Conservation (phyloP, 64 coral and sea anemone species). For the Porites australiensis region DNA sequence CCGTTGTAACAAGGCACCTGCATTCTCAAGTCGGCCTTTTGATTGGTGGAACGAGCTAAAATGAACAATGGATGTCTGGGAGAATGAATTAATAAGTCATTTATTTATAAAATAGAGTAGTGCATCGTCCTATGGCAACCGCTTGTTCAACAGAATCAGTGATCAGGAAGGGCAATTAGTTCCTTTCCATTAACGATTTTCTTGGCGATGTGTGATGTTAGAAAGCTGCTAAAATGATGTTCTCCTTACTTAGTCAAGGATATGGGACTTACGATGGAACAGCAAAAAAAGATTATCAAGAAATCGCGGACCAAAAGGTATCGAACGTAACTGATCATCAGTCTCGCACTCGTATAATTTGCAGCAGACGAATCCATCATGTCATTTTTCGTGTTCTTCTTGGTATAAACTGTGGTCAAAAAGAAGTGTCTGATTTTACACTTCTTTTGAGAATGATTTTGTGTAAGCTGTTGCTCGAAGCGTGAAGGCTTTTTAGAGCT, state of each 20-base stretch:
- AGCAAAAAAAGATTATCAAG: conserved; percentile 62
- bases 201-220: neutral
- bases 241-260: conserved; percentile 65
- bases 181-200: neutral
- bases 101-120: neutral
- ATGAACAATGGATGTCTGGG: neutral
- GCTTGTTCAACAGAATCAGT: conserved; percentile 20
- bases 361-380: neutral
- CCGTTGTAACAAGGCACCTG: neutral
- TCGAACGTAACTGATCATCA: neutral
- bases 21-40: neutral
- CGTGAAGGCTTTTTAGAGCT: neutral
- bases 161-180: neutral
- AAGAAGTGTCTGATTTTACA: neutral
- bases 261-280: conserved; percentile 74
- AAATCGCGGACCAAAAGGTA: conserved; percentile 26
- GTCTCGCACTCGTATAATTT: neutral
- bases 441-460: neutral
- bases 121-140: conserved; percentile 30
- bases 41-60: neutral
- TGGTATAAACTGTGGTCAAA: neutral
- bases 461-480: neutral
- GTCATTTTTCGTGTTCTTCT: neutral
- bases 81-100: conserved; percentile 48
- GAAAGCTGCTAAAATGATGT: conserved; percentile 2